Evolutionary conservation across 2,797 vertebrate genomes (phyloP).

Genomic region (Rhabdophis nuchalis): DNA sequence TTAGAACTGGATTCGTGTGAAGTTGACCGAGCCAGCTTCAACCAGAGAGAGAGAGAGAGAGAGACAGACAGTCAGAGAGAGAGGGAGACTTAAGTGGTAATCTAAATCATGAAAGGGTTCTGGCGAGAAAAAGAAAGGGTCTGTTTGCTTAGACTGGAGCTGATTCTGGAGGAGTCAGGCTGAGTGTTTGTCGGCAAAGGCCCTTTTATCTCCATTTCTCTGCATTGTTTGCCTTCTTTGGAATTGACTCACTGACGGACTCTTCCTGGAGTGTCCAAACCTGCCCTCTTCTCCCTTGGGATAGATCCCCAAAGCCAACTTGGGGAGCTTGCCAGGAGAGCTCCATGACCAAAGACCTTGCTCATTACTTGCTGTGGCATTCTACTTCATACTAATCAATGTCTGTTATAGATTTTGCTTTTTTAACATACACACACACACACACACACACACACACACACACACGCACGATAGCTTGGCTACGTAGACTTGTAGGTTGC

Average conservation of each 20-base stretch:
- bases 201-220: slow-evolving; percentile 31
- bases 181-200: slow-evolving; percentile 19
- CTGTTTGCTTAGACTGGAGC: background rate
- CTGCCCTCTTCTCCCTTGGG: background rate
- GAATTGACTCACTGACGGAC: background rate
- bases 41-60: slow-evolving; percentile 36
- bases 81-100: slow-evolving; percentile 33
- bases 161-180: slow-evolving; percentile 27
- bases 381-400: background rate
- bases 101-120: slow-evolving; percentile 29
- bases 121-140: slow-evolving; percentile 17
- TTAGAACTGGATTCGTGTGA: slow-evolving; percentile 81
- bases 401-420: background rate
- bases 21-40: slow-evolving; percentile 72
- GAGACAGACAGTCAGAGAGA: slow-evolving; percentile 16
- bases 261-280: background rate
- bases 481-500: background rate
- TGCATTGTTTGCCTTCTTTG: background rate
- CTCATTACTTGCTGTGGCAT: background rate
- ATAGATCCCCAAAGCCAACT: background rate
- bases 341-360: background rate
- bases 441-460: too few relatives aligned
- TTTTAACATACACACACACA: too few relatives aligned
- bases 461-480: background rate
- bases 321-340: background rate